These are phyloP conservation scores for Podocnemis expansa DNA, from an alignment of 2,113 vertebrate genomes.

Conservation along the genomic window DNA sequence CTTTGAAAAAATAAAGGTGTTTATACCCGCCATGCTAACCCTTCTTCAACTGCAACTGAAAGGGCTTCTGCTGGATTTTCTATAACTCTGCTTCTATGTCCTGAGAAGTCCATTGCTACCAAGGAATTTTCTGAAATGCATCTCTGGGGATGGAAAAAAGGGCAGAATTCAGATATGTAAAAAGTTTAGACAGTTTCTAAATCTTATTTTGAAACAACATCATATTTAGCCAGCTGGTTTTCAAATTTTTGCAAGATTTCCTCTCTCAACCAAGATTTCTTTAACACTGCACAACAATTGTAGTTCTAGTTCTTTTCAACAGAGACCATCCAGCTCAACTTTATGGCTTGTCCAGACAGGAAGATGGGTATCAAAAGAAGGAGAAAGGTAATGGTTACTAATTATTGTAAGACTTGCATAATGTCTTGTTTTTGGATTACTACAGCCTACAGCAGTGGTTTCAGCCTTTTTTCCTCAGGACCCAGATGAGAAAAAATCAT, in stretches of 20 bases:
- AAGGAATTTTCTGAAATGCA: constrained; percentile 98
- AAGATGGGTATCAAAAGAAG: not conserved
- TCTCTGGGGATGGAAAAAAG: constrained; percentile 81
- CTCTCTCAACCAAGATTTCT: constrained; percentile 16
- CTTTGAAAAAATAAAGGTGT: constrained; percentile 32
- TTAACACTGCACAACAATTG: not conserved
- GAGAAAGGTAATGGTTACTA: not conserved
- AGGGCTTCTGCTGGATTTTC: constrained; percentile 96
- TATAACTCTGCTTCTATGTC: constrained; percentile 92
- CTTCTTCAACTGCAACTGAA: constrained; percentile 95
- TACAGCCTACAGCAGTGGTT: no score
- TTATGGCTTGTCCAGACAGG: constrained; percentile 17
- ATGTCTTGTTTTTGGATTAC: constrained; percentile 8
- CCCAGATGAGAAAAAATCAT: no score
- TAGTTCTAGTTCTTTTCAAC: constrained; percentile 14
- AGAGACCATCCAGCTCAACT: constrained; percentile 29
- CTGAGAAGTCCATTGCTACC: constrained; percentile 99
- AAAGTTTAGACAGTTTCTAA: not conserved
- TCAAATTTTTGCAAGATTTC: constrained; percentile 21
- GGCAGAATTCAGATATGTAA: not conserved
- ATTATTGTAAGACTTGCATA: not conserved
- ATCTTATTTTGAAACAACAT: constrained; percentile 34
- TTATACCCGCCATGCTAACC: constrained; percentile 93
- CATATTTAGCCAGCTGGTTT: constrained; percentile 7
- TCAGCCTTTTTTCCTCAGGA: no score